Evolutionary conservation across 2,113 vertebrate genomes (phyloP), one percentile per base, ranked within the genome.

Genomic region (Natator depressus): DNA sequence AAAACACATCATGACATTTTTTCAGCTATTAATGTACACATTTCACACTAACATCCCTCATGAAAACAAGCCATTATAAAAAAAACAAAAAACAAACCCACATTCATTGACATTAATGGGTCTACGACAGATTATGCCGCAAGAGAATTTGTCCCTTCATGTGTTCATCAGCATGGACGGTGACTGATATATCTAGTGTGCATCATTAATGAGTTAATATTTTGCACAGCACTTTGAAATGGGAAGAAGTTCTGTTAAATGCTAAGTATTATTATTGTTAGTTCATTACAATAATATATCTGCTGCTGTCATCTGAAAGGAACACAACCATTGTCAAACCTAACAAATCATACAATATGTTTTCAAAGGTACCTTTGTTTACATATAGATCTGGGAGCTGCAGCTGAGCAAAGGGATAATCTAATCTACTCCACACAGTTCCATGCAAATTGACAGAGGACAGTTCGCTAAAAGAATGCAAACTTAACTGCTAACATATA

Each of bases 401-500:
- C 35, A n/a, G 17, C 17, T 65, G 62, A 65, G 62, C 62, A 65
- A 65, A 65, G 62, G 29, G 49, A 88, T 5, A 85, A 59, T 2
- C 1, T 78, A 53, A 80, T 91, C 51, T 80, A 69, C 80, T 12
- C 16, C 20, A 50, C 4, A 65, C 0, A 27, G 13, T 10, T 78
- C 17, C 55, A 89, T 93, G 90, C 2, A 90, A 93, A 84, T 1
- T 2, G 10, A 24, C 17, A 59, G 50, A 10, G 81, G 90, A 54
- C 49, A 91, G 80, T 10, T 3, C 35, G 22, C 35, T 50, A 24
- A 6, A 0, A 19, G 65, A 72, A 91, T 82, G 27, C 11, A 42
- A 62, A 85, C 93, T 93, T 80, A 93, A 84, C 24, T 72, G 35
- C 25, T 49, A 94, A 78, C 31, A 6, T 38, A 62, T 80, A 24